Evolutionary conservation across 1,140 invertebrate genomes (phyloP), one percentile per base, ranked within the genome.

Genomic region (Philaenus spumarius): DNA sequence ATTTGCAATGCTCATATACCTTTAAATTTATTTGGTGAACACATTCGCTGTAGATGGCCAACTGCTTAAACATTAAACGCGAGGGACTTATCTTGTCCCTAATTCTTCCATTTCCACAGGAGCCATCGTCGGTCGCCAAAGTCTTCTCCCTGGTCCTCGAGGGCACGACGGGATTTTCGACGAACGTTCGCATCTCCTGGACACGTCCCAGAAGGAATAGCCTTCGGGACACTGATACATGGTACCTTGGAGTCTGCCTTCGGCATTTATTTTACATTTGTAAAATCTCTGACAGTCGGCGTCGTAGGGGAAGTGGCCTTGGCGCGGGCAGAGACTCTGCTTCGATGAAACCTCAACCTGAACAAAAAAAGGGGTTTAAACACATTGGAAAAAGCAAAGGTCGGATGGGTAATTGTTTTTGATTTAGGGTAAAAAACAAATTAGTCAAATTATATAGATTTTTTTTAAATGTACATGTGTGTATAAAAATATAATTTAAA

Each of bases 191-290:
- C 90, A 93, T 66, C 83, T 78, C 69, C 83, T 79, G 58, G 86
- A 89, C 1, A 85, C 79, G 35, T 83, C 79, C 84, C 87, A 90
- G 66, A 84, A 93, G 0, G 82, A 76, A 64, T 83, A 89, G 7
- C 82, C 80, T 68, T 81, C 71, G 0, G 89, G 89, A 73, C 90
- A 92, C 66, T 84, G 83, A 69, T 84, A 85, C 7, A 91, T 71
- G 57, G 81, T 82, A 66, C 68, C 88, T 67, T 83, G 78, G 60
- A 90, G 72, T 51, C 69, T 77, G 30, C 73, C 69, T 42, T 73
- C 69, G 0, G 67, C 71, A 42, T 76, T 69, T 66, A 73, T 75
- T 60, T 73, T 73, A 68, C 89, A 93, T 71, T 87, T 90, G 48
- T 87, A 77, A 69, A 90, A 90, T 1, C 79, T 77, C 46, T 81